phyloP scores from a whole-genome alignment of 2,888 invertebrate genomes.

The Drosophila birchii region DNA sequence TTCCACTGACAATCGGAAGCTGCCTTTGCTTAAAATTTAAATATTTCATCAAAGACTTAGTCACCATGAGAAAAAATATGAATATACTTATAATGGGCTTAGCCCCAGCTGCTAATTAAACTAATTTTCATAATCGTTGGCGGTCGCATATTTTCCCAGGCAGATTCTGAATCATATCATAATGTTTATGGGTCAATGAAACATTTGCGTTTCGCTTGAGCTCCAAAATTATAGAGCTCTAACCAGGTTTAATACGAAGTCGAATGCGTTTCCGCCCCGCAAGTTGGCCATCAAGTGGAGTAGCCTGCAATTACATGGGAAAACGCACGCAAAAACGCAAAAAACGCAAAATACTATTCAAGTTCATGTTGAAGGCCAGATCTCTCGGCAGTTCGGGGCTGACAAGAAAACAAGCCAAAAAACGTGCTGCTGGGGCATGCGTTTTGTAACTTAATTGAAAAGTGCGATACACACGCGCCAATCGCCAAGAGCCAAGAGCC shows the following conservation, averaged over 20 bases:
- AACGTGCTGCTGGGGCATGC: constrained; percentile 74
- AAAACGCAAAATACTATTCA: constrained; percentile 50
- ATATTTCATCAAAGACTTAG: constrained; percentile 6
- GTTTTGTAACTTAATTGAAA: constrained; percentile 79
- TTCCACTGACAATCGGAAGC: constrained; percentile 9
- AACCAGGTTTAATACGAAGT: constrained; percentile 34
- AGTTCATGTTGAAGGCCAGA: constrained; percentile 75
- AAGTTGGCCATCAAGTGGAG: constrained; percentile 24
- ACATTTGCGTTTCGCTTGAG: constrained; percentile 10
- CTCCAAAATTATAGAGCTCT: constrained; percentile 20
- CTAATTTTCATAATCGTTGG: constrained; percentile 27
- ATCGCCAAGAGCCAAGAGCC: constrained; percentile 30
- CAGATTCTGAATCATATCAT: constrained; percentile 30
- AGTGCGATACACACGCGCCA: constrained; percentile 79
- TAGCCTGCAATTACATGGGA: constrained; percentile 61
- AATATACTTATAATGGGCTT: constrained; percentile 3
- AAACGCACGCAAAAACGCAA: constrained; percentile 51
- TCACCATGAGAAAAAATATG: constrained; percentile 7
- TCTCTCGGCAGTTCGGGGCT: constrained; percentile 18
- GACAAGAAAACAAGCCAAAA: constrained; percentile 42
- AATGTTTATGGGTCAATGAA: constrained; percentile 37
- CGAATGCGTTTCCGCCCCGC: constrained; percentile 38
- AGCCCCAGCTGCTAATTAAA: constrained; percentile 21
- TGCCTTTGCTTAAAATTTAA: background rate
- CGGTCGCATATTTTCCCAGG: constrained; percentile 19